Base-by-base conservation (phyloP, 2,888 invertebrate species). In the Drosophila mayaguana region DNA sequence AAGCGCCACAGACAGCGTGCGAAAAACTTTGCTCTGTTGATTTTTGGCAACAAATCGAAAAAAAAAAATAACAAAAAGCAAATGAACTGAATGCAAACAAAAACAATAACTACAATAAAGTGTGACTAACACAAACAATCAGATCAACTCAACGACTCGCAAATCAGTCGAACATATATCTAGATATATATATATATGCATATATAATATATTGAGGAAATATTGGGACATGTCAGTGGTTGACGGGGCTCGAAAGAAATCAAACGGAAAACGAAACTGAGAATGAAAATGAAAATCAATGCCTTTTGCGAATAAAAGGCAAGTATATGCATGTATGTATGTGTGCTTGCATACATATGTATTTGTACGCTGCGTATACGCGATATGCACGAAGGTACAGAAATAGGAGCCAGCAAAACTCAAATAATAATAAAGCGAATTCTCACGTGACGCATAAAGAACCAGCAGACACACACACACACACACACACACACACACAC, bases 381-480 rank as follows among this genome's bases (percentile, higher is more conserved):
- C 63, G 86, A 86, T 83, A 56, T 86, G 83, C 80, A 78, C 80
- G 72, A 68, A 68, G 66, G 69, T 59, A 66, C 34, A 28, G 25
- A 56, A 53, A 56, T 63, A 46, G 60, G 28, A 68, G n/a, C 40
- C 42, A 63, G 46, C 62, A 20, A 51, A 78, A 86, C 55, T 73
- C 78, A 88, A 89, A 89, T 85, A 85, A 85, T 89, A 89, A 89
- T 89, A 86, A 89, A 81, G 77, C 73, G 80, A 85, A 87, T 81
- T 88, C 86, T 85, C 86, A 87, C 86, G 86, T 87, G 90, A 87
- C 90, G 81, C 88, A 88, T 85, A 85, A 88, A 81, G 71, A 53
- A 59, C 6, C 38, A 25, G 51, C 66, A 72, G 64, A 72, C 69
- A 57, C 61, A 68, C 60, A 65, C 50, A 57, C 34, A 60, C 28